These are phyloP conservation scores for Morpho achilles DNA, from an alignment of 2,888 invertebrate genomes.

Conservation along the genomic window DNA sequence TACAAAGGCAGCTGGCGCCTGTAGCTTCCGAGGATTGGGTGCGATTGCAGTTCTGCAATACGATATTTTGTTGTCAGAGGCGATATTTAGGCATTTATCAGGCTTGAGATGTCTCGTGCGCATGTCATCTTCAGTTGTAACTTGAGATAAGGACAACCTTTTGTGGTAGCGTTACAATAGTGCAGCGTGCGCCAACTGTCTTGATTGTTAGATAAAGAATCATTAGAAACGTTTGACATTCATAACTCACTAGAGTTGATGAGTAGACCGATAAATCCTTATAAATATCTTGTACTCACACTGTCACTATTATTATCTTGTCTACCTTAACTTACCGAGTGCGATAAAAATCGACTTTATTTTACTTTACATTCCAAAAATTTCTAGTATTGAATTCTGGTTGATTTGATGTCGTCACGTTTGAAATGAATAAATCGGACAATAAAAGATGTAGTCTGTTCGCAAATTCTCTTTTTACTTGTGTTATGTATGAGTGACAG, in stretches of 20 bases:
- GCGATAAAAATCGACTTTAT: too few relatives aligned
- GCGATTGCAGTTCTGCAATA: conserved; percentile 56
- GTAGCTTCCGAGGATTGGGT: conserved; percentile 66
- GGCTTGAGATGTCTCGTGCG: conserved; percentile 68
- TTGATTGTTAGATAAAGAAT: conserved; percentile 28
- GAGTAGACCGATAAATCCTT: conserved; percentile 5
- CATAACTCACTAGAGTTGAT: conserved; percentile 3
- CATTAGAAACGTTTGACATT: conserved; percentile 10
- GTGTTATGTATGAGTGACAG: too few relatives aligned
- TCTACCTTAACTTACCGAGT: too few relatives aligned
- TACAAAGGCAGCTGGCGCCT: conserved; percentile 68
- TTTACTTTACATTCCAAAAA: too few relatives aligned
- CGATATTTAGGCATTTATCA: conserved; percentile 62
- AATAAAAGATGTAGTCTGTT: too few relatives aligned
- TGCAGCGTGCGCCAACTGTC: conserved; percentile 50
- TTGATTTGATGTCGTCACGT: too few relatives aligned
- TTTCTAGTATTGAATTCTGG: too few relatives aligned
- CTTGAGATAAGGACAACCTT: conserved; percentile 49
- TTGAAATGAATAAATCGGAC: too few relatives aligned
- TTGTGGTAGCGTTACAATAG: conserved; percentile 63
- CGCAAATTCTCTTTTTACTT: too few relatives aligned
- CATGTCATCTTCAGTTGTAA: conserved; percentile 59
- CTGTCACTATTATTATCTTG: too few relatives aligned
- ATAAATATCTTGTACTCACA: too few relatives aligned
- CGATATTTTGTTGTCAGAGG: conserved; percentile 72